phyloP scores from a whole-genome alignment of 2,888 invertebrate genomes.

The Cantharis lateralis region DNA sequence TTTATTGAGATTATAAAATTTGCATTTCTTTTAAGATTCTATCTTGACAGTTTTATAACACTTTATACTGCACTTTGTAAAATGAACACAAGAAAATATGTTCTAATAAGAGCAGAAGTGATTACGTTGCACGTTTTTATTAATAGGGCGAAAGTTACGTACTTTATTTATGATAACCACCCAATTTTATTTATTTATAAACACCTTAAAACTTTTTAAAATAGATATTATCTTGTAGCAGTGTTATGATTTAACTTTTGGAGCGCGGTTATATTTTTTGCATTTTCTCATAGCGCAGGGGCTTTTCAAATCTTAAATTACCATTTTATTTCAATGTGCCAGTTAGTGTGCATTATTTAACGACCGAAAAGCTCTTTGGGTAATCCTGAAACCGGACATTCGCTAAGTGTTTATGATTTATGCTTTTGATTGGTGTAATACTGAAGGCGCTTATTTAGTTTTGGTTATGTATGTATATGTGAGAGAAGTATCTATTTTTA shows the following conservation, averaged over 20 bases:
- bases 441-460: too few species aligned
- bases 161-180: neutral
- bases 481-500: too few species aligned
- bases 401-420: too few species aligned
- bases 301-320: neutral
- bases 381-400: too few species aligned
- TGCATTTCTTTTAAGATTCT: neutral
- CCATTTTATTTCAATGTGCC: neutral
- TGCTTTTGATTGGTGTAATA: too few species aligned
- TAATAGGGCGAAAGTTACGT: neutral
- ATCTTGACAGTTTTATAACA: constrained; percentile 1
- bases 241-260: neutral
- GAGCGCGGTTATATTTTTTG: neutral
- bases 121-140: neutral
- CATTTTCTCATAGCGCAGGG: neutral
- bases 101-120: neutral
- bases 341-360: too few species aligned
- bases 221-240: neutral
- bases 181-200: neutral
- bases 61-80: neutral
- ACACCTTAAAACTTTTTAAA: neutral
- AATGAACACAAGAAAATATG: neutral
- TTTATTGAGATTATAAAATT: constrained; percentile 3
- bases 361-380: too few species aligned
- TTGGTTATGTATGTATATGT: too few species aligned